Conservation (phyloP, 30 jellyfish, hydroid and myxozoan genomes). For the Pseudorhiza aurosa region DNA sequence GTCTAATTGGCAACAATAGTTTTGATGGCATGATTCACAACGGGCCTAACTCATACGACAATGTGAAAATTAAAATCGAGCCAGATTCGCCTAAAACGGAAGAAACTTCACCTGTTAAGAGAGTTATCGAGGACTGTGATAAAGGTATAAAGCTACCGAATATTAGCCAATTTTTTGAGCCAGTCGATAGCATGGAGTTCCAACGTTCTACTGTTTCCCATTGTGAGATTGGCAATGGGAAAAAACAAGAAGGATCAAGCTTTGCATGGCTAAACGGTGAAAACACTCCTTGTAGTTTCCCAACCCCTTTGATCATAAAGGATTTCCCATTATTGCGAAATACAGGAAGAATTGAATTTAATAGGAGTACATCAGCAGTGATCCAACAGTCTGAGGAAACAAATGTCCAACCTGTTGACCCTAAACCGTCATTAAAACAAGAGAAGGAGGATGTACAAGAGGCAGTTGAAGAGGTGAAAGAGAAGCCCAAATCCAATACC, state of each 20-base stretch:
- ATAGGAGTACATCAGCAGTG: slow-evolving; percentile 35
- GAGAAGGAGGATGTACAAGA: slow-evolving; percentile 25
- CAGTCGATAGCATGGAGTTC: slow-evolving; percentile 75
- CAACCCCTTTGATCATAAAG: slow-evolving; percentile 51
- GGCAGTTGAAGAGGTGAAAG: slow-evolving; percentile 4
- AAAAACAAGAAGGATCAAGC: slow-evolving; percentile 33
- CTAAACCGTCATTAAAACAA: slow-evolving; percentile 1
- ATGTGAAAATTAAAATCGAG: slow-evolving; percentile 50
- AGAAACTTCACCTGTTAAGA: not conserved
- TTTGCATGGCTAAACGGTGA: slow-evolving; percentile 76
- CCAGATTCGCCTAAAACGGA: slow-evolving; percentile 23
- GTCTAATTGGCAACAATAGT: not conserved
- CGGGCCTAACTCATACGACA: slow-evolving; percentile 27
- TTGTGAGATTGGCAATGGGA: slow-evolving; percentile 59
- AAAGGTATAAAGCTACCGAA: slow-evolving; percentile 61
- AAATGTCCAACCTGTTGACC: slow-evolving; percentile 8
- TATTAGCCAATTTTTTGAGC: slow-evolving; percentile 85
- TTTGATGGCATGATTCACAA: not conserved
- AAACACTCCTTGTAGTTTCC: slow-evolving; percentile 27
- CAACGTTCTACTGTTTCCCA: slow-evolving; percentile 62
- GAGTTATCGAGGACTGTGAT: slow-evolving; percentile 2
- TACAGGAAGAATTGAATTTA: slow-evolving; percentile 79
- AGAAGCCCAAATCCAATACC: slow-evolving; percentile 30
- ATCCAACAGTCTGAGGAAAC: slow-evolving; percentile 24
- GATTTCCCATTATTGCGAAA: slow-evolving; percentile 77